Evolutionary conservation across 2,797 vertebrate species (phyloP).

Genomic region (Sebastes oblongus): DNA sequence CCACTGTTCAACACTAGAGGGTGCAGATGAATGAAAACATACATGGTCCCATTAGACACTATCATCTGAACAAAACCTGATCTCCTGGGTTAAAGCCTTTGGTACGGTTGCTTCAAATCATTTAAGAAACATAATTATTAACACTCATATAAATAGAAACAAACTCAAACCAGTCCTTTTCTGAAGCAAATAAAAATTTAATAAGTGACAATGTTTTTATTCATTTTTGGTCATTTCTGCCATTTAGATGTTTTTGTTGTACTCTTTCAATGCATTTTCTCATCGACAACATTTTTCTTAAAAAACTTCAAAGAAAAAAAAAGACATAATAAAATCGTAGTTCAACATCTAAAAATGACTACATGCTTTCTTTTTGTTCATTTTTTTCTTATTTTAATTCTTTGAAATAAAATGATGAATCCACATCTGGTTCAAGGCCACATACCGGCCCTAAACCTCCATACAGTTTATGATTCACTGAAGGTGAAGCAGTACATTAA

Average conservation of each 20-base stretch:
- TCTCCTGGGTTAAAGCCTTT: not conserved
- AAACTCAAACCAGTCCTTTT: slow-evolving; percentile 11
- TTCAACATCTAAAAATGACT: slow-evolving; percentile 47
- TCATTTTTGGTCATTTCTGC: slow-evolving; percentile 41
- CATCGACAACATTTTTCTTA: slow-evolving; percentile 28
- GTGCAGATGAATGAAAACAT: not conserved
- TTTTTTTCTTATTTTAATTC: slow-evolving; percentile 14
- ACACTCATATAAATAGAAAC: not conserved
- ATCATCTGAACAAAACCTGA: not conserved
- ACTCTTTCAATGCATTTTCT: slow-evolving; percentile 31
- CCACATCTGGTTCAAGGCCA: not conserved
- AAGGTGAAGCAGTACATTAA: slow-evolving; percentile 22
- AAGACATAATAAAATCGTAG: slow-evolving; percentile 30
- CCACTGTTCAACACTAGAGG: slow-evolving; percentile 22
- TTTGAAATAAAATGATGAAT: slow-evolving; percentile 32
- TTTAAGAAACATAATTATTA: not conserved
- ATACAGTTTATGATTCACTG: not conserved
- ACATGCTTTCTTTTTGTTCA: slow-evolving; percentile 45
- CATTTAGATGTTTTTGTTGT: slow-evolving; percentile 5
- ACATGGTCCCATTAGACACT: not conserved
- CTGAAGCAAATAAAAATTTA: slow-evolving; percentile 21
- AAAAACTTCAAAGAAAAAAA: slow-evolving; percentile 17
- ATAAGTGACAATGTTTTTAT: slow-evolving; percentile 53
- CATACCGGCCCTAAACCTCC: not conserved
- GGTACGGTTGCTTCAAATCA: not conserved